Evolutionary conservation across 2,888 invertebrate species (phyloP), one percentile per base, ranked within the genome.

Genomic region (Heliconius charithonia): DNA sequence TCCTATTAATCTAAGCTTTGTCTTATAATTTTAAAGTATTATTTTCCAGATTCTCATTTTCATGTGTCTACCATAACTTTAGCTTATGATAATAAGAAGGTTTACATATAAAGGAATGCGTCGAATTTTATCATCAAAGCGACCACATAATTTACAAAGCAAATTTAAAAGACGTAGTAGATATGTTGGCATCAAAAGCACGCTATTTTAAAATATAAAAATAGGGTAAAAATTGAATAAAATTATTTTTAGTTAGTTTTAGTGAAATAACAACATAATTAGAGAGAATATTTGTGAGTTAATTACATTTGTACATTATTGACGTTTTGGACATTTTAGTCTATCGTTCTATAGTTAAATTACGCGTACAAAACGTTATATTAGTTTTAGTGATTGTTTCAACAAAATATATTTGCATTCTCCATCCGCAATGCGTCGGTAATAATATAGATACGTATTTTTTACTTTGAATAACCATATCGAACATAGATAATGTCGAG

Each of bases 361-460:
- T 59, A 72, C 37, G 72, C 32, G 32, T 59, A 72, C 72, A 59
- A 59, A 59, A 32, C 32, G 32, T 72, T 59, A 69, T 59, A 25
- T 13, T 59, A 72, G 59, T 59, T 72, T 72, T 59, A 72, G 72
- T 72, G 59, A 59, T 72, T 56, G 72, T 72, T 72, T 72, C 72
- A 72, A 59, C 59, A 59, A 72, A 37, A 37, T 37, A 56, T 72
- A 72, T 72, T 72, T 72, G 72, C 72, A 72, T 72, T 59, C 32
- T 32, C 56, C 59, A 72, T 72, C 72, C 59, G 72, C 72, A 72
- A 72, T 72, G 72, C 72, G 72, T 72, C 72, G 72, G 59, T 59
- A 32, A 72, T 59, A 72, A 59, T 72, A 69, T 59, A n/a, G 16
- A 72, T 27, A 16, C 59, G n/a, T 59, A 32, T 72, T 59, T 72